Percentiles rank a stretch among this genome's conserved stretches.
phyloP scores from a whole-genome alignment of 2,888 invertebrate species.

The Epistrophe grossulariae region DNA sequence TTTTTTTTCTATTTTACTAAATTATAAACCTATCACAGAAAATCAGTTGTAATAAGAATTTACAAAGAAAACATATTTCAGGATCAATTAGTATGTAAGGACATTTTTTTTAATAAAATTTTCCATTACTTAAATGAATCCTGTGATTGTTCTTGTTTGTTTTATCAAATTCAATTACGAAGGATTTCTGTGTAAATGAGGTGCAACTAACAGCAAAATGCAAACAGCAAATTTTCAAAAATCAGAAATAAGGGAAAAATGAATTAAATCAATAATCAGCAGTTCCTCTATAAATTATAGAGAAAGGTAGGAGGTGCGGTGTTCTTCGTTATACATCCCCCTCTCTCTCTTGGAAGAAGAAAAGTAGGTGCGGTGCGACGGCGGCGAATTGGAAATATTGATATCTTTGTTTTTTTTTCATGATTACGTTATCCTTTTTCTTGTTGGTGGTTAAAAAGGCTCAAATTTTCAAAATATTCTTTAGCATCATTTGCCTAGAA shows the following conservation, averaged over 20 bases:
- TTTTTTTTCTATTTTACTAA: not conserved
- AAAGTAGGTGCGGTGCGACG: conserved; percentile 73
- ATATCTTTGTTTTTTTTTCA: conserved; percentile 21
- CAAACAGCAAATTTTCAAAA: conserved; percentile 1
- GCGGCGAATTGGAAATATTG: conserved; percentile 52
- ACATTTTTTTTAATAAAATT: not conserved
- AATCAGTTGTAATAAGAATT: not conserved
- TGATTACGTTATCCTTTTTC: conserved; percentile 57
- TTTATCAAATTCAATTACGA: not conserved
- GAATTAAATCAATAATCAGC: conserved; percentile 35
- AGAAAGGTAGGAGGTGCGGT: not conserved
- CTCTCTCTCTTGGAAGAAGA: not conserved
- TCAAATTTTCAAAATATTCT: conserved; percentile 3
- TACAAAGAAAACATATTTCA: not conserved
- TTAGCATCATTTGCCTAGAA: not conserved
- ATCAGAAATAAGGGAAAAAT: not conserved
- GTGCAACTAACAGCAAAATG: conserved; percentile 9
- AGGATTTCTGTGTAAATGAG: not conserved
- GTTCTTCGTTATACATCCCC: conserved; percentile 18
- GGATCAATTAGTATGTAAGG: not conserved
- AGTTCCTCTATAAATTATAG: conserved; percentile 3
- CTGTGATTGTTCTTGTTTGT: not conserved
- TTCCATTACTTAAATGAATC: not conserved
- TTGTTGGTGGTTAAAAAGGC: not conserved
- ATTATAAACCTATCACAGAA: not conserved